These are phyloP conservation scores for Andrena minutula DNA, from an alignment of 2,888 invertebrate species.

Conservation along the genomic window DNA sequence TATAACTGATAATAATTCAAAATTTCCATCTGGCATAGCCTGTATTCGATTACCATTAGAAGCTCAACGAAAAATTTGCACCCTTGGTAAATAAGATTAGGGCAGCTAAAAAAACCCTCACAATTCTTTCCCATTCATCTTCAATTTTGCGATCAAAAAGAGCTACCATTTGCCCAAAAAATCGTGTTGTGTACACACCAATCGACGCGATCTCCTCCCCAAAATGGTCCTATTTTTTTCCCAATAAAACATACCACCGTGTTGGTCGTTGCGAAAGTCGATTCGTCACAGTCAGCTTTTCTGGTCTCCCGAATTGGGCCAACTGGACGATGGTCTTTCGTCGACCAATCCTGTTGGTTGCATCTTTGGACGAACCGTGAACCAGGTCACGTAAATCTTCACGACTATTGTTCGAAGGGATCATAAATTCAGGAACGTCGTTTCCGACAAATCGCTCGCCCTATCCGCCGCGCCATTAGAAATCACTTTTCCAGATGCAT, in stretches of 20 bases:
- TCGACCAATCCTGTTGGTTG: constrained; percentile 22
- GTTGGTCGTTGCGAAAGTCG: constrained; percentile 20
- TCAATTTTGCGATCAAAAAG: neutral
- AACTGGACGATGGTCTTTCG: constrained; percentile 57
- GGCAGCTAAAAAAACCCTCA: too few relatives aligned
- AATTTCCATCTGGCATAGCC: too few relatives aligned
- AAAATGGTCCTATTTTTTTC: constrained; percentile 9
- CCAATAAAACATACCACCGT: constrained; percentile 3
- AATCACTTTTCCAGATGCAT: constrained; percentile 49
- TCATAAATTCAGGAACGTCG: constrained; percentile 57
- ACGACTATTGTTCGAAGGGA: constrained; percentile 48
- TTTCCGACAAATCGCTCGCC: constrained; percentile 44
- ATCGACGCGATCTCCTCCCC: constrained; percentile 8
- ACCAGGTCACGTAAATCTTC: constrained; percentile 22
- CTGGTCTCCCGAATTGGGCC: constrained; percentile 12
- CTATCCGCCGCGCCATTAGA: constrained; percentile 26
- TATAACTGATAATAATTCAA: too few relatives aligned
- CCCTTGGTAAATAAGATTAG: too few relatives aligned
- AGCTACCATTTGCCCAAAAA: neutral
- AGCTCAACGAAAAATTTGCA: too few relatives aligned
- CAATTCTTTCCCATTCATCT: too few relatives aligned
- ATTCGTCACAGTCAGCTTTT: constrained; percentile 35
- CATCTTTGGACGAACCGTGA: constrained; percentile 54
- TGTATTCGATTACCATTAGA: too few relatives aligned
- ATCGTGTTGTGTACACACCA: constrained; percentile 24